Evolutionary conservation across 1,140 invertebrate species (phyloP).

Genomic region (Rhizoglyphus robini): DNA sequence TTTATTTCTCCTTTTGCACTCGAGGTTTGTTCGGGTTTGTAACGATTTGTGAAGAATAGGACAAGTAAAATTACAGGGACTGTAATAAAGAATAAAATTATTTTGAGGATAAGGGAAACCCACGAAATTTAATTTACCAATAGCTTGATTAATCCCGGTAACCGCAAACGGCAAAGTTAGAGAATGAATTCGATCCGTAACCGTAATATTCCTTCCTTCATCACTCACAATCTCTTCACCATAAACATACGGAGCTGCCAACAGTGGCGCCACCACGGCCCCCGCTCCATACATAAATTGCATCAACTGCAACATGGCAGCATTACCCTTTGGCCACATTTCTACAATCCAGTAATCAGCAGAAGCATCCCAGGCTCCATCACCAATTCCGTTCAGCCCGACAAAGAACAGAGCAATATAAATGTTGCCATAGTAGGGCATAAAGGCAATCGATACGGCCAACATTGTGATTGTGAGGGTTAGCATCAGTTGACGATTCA

Average conservation of each 20-base stretch:
- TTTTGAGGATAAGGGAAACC: too few relatives aligned
- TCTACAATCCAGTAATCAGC: background rate
- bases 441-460: background rate
- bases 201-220: background rate
- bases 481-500: constrained; percentile 2
- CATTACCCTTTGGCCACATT: constrained; percentile 1
- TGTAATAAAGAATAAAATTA: background rate
- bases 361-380: background rate
- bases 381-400: background rate
- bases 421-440: background rate
- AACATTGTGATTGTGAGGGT: background rate
- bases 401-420: background rate
- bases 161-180: background rate
- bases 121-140: too few relatives aligned
- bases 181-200: background rate
- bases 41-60: background rate
- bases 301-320: background rate
- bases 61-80: background rate
- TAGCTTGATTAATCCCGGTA: background rate
- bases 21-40: too few relatives aligned
- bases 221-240: background rate
- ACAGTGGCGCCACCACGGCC: background rate
- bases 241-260: background rate
- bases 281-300: constrained; percentile 13
- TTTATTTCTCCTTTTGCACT: too few relatives aligned